Evolutionary conservation across 2,888 invertebrate genomes (phyloP).

Genomic region (Minunthozetes semirufus): DNA sequence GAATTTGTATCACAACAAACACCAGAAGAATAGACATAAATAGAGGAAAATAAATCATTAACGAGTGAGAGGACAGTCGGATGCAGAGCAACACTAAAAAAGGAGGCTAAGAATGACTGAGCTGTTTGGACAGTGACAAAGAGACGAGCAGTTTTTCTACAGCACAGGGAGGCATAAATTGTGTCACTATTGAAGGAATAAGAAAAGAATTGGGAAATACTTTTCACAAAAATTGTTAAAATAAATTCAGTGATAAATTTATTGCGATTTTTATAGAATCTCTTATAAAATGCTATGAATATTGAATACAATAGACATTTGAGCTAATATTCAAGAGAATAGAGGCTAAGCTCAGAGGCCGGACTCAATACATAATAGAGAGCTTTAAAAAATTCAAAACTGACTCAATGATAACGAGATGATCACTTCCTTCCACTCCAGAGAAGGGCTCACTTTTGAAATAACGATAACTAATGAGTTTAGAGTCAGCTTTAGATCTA

Average conservation of each 20-base stretch:
- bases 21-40: background rate
- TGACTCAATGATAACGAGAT: slow-evolving; percentile 18
- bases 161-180: slow-evolving; percentile 27
- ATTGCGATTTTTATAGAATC: background rate
- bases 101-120: background rate
- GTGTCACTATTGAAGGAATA: background rate
- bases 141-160: slow-evolving; percentile 4
- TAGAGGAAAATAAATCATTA: slow-evolving; percentile 17
- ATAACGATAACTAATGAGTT: slow-evolving; percentile 15
- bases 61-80: slow-evolving; percentile 14
- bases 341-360: slow-evolving; percentile 2
- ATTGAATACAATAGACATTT: background rate
- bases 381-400: slow-evolving; percentile 19
- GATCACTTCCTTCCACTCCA: slow-evolving; percentile 25
- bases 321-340: background rate
- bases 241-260: background rate
- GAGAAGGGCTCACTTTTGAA: background rate
- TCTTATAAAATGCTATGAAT: background rate
- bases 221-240: background rate
- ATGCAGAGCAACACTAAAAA: background rate
- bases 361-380: slow-evolving; percentile 10
- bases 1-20: slow-evolving; percentile 5
- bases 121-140: slow-evolving; percentile 21
- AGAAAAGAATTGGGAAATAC: background rate
- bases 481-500: background rate